Base-by-base conservation (phyloP, 2,888 invertebrate genomes). In the Venustoraphidia nigricollis region DNA sequence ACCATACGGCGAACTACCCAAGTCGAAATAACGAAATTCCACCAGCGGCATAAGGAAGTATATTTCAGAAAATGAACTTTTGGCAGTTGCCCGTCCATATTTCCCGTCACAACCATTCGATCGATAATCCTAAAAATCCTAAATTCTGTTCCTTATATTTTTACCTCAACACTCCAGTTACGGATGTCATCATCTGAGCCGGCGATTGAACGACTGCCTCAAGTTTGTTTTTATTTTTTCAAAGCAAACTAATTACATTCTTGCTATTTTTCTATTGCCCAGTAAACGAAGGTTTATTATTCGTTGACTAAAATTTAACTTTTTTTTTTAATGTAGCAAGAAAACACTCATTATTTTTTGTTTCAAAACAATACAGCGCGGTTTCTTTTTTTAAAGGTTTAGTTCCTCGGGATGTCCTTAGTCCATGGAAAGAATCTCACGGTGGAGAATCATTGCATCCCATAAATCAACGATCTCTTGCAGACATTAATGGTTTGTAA, bases 401-500 rank as follows among this genome's bases (percentile, higher is more conserved):
- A 50, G 60, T 61, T 52, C 60, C 66, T 27, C 60, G 68, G 44
- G 70, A 70, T 46, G 65, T 69, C 44, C 60, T 67, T 53, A 68
- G 67, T 52, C 68, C 69, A 38, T 66, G 66, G 66, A 71, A 71
- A 61, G 68, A 69, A 53, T 60, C 62, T 34, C 53, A 59, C 17
- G 64, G 61, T 11, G 64, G 61, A 50, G 66, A 65, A 45, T 55
- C 56, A 45, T 57, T 58, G 44, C 61, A 63, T 53, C 52, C 59
- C 36, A 52, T 57, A 35, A 62, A 62, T 54, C 64, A 63, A 54
- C 68, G 68, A 56, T 56, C 62, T 17, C 47, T 54, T 35, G 60
- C 66, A 42, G 73, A 73, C 55, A 62, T 73, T 51, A 76, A 74
- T 56, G 76, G 76, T 60, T 68, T 67, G 56, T 59, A 62, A 10